phyloP scores from a whole-genome alignment of 92 coral and sea anemone genomes.

The Actinernus sp. region DNA sequence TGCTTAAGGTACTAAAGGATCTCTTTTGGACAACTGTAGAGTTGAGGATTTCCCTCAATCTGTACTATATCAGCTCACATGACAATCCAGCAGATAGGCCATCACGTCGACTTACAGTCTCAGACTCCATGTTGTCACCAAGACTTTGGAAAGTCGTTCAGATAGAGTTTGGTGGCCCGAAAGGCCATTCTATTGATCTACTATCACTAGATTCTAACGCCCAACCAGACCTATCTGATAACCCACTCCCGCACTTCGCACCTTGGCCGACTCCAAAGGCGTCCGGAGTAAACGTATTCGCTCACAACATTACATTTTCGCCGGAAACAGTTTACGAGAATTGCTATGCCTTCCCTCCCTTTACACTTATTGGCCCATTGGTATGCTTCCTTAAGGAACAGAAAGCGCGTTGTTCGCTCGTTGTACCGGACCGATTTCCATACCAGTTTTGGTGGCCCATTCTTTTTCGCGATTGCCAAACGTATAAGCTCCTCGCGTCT shows the following conservation, averaged over 20 bases:
- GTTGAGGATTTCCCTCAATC: too few relatives aligned
- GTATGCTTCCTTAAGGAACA: conserved; percentile 14
- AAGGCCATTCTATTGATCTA: conserved; percentile 31
- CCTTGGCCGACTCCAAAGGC: conserved; percentile 12
- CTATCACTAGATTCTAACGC: conserved; percentile 21
- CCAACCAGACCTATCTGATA: conserved; percentile 16
- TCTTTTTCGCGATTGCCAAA: not conserved
- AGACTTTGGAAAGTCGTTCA: too few relatives aligned
- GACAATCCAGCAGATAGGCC: too few relatives aligned
- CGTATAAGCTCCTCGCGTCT: not conserved
- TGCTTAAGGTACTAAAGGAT: too few relatives aligned
- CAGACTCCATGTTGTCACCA: too few relatives aligned
- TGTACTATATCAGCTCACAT: too few relatives aligned
- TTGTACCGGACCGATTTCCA: conserved; percentile 16
- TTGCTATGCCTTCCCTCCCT: conserved; percentile 43
- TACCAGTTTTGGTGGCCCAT: conserved; percentile 45
- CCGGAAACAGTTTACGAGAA: not conserved
- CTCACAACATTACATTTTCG: conserved; percentile 3
- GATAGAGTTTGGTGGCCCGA: too few relatives aligned
- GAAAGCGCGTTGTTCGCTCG: conserved; percentile 16
- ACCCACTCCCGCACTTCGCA: conserved; percentile 15
- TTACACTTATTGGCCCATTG: conserved; percentile 38
- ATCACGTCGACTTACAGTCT: too few relatives aligned
- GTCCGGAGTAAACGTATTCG: conserved; percentile 16
- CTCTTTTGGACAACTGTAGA: too few relatives aligned